These are phyloP conservation scores for Patiria pectinifera DNA, from an alignment of 53 echinoderm and acorn worm genomes.

Conservation along the genomic window DNA sequence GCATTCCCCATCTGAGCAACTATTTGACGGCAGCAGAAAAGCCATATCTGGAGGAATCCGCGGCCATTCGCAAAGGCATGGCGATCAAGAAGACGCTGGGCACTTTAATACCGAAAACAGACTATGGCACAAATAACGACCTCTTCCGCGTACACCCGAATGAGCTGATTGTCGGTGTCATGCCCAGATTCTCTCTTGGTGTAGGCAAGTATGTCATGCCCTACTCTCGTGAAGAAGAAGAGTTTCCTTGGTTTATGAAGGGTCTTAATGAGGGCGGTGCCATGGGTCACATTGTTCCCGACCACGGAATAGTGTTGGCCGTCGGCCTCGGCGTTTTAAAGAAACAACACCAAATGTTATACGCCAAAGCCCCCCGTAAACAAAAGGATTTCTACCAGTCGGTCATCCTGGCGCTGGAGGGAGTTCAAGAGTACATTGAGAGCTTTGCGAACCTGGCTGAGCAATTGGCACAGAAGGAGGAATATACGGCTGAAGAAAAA, in stretches of 20 bases:
- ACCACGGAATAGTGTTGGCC: neutral
- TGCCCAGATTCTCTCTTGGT: slow-evolving; percentile 36
- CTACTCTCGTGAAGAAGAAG: slow-evolving; percentile 13
- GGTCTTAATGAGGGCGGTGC: slow-evolving; percentile 18
- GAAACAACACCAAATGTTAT: neutral
- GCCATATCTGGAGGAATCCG: slow-evolving; percentile 26
- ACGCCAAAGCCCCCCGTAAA: neutral
- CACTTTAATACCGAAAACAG: slow-evolving; percentile 1
- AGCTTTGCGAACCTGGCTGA: slow-evolving; percentile 30
- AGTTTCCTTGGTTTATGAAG: slow-evolving; percentile 7
- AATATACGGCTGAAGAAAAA: slow-evolving; percentile 12
- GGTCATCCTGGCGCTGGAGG: slow-evolving; percentile 22
- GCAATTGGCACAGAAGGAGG: neutral
- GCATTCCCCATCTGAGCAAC: slow-evolving; percentile 32
- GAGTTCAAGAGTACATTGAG: slow-evolving; percentile 7
- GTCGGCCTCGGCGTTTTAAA: neutral
- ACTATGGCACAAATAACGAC: slow-evolving; percentile 19
- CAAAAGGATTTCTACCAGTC: slow-evolving; percentile 28
- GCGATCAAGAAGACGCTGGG: slow-evolving; percentile 40
- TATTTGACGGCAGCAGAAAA: slow-evolving; percentile 26
- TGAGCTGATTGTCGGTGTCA: slow-evolving; percentile 33
- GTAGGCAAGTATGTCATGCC: slow-evolving; percentile 21
- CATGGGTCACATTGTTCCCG: slow-evolving; percentile 30
- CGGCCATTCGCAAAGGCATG: slow-evolving; percentile 29
- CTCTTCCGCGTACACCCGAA: slow-evolving; percentile 22